Evolutionary conservation across 2,888 invertebrate species (phyloP).

Genomic region (Esperia sulphurella): DNA sequence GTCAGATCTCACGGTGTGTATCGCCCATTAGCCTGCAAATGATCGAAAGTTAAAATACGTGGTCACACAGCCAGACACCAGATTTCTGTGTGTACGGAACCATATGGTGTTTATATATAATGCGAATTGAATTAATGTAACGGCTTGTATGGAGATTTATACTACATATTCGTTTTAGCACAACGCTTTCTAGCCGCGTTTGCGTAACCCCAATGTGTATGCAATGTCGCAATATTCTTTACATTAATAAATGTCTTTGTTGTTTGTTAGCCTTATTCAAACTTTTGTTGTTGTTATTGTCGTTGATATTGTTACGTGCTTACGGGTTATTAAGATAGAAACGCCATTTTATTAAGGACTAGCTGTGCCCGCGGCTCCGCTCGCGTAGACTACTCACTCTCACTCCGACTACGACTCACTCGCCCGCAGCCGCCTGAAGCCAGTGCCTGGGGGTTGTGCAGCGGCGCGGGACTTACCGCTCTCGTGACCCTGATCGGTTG

Average conservation of each 20-base stretch:
- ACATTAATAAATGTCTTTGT: not conserved
- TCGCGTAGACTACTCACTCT: too few relatives aligned
- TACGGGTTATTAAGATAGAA: too few relatives aligned
- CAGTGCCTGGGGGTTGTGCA: too few relatives aligned
- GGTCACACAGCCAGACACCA: not conserved
- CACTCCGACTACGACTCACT: too few relatives aligned
- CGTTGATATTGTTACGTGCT: too few relatives aligned
- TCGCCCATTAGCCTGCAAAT: not conserved
- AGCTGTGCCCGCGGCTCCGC: too few relatives aligned
- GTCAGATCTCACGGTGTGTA: not conserved
- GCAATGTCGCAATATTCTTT: not conserved
- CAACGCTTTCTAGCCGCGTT: not conserved
- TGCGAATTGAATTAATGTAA: constrained; percentile 9
- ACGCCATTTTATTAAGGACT: too few relatives aligned
- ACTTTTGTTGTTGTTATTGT: too few relatives aligned
- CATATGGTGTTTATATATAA: not conserved
- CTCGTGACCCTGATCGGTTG: too few relatives aligned
- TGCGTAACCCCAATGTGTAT: not conserved
- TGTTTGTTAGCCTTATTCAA: too few relatives aligned
- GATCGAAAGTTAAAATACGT: not conserved
- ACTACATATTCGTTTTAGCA: not conserved
- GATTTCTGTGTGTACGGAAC: not conserved
- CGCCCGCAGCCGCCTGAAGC: too few relatives aligned
- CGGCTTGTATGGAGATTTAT: constrained; percentile 6
- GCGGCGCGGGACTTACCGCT: too few relatives aligned